A percentile compares a stretch with the other conserved stretches of the same genome.
These are phyloP conservation scores for Kuschelorhynchus macadamiae DNA, from an alignment of 2,888 invertebrate species.

Conservation along the genomic window DNA sequence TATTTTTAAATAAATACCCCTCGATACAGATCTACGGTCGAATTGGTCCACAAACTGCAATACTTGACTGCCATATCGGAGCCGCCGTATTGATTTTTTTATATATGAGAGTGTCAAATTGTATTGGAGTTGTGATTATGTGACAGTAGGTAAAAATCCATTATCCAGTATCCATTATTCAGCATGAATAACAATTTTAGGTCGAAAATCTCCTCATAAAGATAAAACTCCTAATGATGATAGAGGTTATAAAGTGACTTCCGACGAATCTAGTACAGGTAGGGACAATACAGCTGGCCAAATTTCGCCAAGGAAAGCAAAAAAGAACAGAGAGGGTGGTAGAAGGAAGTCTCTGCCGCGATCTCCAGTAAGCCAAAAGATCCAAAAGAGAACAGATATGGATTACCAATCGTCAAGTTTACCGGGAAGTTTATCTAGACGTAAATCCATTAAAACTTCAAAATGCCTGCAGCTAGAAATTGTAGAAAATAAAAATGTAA, in stretches of 20 bases:
- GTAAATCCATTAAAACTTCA: conserved; percentile 71
- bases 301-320: conserved; percentile 73
- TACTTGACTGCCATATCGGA: no score
- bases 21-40: no score
- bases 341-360: conserved; percentile 77
- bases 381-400: conserved; percentile 49
- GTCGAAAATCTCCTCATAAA: conserved; percentile 46
- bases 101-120: no score
- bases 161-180: background rate
- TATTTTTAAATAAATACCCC: no score
- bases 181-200: conserved; percentile 8
- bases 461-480: conserved; percentile 66
- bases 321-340: conserved; percentile 77
- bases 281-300: conserved; percentile 54
- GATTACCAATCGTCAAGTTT: conserved; percentile 65
- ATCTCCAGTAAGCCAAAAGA: conserved; percentile 71
- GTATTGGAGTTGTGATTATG: no score
- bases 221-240: conserved; percentile 48
- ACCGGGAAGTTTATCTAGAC: conserved; percentile 73
- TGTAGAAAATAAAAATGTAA: conserved; percentile 36
- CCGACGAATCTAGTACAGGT: conserved; percentile 68
- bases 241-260: conserved; percentile 61
- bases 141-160: no score
- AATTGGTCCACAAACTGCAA: no score
- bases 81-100: no score